Base-by-base conservation (phyloP, 2,797 vertebrate species). In the Spinus pinus region DNA sequence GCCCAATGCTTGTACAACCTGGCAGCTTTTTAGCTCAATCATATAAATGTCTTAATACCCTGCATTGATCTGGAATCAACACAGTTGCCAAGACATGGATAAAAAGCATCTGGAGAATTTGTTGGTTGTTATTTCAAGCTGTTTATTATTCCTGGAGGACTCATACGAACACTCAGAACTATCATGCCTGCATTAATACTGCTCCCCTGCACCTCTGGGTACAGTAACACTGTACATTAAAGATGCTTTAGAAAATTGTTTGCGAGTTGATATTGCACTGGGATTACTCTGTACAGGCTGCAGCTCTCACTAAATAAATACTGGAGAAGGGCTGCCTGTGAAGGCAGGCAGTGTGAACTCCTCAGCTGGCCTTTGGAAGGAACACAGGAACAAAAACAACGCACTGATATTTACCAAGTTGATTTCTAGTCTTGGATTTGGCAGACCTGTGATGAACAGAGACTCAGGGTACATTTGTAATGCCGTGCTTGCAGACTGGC, bases 61-160 rank as follows among this genome's bases (percentile, higher is more conserved):
- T 64, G 88, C 94, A 85, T 65, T 89, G 94, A 96, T 94, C 94
- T 93, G 86, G 95, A 92, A 93, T 93, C 93, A 75, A 88, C 90
- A 66, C 81, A n/a, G 88, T 74, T 91, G 96, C 94, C 75, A 15
- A 72, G 77, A 85, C 69, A 21, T 1, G 16, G 88, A 75, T 86
- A 90, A 96, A 90, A 88, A 82, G 92, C 90, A 65, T 49, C 96
- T 88, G 87, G 95, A 96, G 97, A 86, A 80, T 89, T 54, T 41
- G 67, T 1, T 80, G 44, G 95, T 66, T 81, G 84, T 95, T 94
- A 83, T 93, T 95, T 93, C 95, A 96, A 94, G 96, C 96, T 95
- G 94, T 86, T 95, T 94, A 88, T 88, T 84, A 91, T 91, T 96
- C 97, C 96, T 86, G 12, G 18, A 96, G 96, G 97, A 93, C 80